These are phyloP conservation scores for Heliconius aoede DNA, from an alignment of 2,888 invertebrate species.

Conservation along the genomic window DNA sequence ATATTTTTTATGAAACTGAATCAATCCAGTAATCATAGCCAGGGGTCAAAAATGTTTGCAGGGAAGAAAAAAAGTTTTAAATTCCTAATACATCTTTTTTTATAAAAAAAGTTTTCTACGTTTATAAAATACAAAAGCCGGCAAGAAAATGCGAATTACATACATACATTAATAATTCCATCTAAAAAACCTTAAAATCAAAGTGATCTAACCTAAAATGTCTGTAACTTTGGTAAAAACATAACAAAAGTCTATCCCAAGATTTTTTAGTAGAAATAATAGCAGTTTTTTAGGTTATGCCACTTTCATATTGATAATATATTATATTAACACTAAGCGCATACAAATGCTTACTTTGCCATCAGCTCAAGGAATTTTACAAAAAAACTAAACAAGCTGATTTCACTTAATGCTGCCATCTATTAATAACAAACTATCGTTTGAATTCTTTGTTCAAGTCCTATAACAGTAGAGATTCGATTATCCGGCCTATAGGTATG, in stretches of 20 bases:
- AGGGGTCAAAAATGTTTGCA: neutral
- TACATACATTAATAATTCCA: neutral
- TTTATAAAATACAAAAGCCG: neutral
- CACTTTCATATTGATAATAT: neutral
- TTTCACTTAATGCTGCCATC: slow-evolving; percentile 1
- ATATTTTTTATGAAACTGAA: neutral
- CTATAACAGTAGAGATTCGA: too few relatives aligned
- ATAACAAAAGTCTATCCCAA: neutral
- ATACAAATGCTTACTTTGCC: neutral
- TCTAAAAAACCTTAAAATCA: neutral
- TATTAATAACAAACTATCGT: neutral
- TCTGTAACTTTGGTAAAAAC: neutral
- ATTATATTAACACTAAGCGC: too few relatives aligned
- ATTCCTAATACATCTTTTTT: too few relatives aligned
- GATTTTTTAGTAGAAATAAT: neutral
- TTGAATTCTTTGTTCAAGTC: neutral
- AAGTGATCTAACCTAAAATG: neutral
- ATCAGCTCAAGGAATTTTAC: neutral
- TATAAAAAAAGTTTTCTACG: too few relatives aligned
- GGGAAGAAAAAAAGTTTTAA: too few relatives aligned
- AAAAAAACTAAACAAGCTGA: neutral
- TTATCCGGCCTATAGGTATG: too few relatives aligned
- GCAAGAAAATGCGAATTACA: neutral
- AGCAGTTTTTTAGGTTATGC: neutral
- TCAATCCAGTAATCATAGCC: neutral